Percentiles rank a stretch among this genome's conserved stretches.
Evolutionary conservation across 2,797 vertebrate genomes (phyloP).

Genomic region (Rhinophrynus dorsalis): DNA sequence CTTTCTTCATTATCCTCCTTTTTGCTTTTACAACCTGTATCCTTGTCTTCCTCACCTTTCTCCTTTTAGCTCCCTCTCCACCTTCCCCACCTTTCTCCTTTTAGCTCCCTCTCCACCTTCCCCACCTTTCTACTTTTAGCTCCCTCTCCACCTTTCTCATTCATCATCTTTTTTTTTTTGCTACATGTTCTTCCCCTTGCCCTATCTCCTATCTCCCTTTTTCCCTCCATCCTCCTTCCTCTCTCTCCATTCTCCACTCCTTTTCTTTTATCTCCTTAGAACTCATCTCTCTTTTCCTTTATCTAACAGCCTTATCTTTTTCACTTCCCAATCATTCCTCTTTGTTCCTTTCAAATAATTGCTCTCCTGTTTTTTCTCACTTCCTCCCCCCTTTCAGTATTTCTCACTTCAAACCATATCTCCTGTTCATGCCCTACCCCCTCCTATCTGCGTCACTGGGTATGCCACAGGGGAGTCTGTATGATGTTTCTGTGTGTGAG

Average conservation of each 20-base stretch:
- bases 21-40: background rate
- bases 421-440: constrained; percentile 47
- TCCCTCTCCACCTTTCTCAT: too few species aligned
- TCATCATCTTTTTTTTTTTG: too few species aligned
- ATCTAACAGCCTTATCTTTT: background rate
- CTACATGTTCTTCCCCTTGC: too few species aligned
- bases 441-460: constrained; percentile 33
- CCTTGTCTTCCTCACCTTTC: background rate
- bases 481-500: background rate
- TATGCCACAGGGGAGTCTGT: background rate
- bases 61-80: too few species aligned
- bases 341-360: too few species aligned
- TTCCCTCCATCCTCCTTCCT: too few species aligned
- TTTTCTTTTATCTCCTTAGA: too few species aligned
- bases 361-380: background rate
- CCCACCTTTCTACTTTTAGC: background rate
- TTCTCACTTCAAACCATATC: constrained; percentile 52
- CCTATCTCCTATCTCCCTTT: too few species aligned
- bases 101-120: too few species aligned
- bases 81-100: background rate
- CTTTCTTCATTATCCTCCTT: background rate
- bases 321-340: background rate
- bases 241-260: too few species aligned
- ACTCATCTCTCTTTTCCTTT: too few species aligned
- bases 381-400: constrained; percentile 40